Conservation (phyloP, 2,888 invertebrate genomes). For the Subacronicta megacephala region DNA sequence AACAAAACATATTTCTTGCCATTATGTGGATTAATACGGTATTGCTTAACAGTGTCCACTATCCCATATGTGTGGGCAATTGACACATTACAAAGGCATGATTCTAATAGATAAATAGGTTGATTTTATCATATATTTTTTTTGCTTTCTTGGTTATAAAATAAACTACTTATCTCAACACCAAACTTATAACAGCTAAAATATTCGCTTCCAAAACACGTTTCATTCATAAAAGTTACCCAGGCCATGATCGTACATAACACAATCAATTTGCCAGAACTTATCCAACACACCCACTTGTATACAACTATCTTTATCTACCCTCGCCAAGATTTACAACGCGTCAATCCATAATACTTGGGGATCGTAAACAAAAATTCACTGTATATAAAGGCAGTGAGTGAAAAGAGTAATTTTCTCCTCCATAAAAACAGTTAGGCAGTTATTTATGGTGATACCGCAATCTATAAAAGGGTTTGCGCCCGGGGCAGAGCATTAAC, state of each 20-base stretch:
- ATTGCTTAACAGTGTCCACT: no score
- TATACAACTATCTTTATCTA: constrained; percentile 55
- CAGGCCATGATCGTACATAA: constrained; percentile 37
- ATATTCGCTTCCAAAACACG: constrained; percentile 19
- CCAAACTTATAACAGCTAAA: constrained; percentile 4
- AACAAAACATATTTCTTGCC: no score
- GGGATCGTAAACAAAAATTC: constrained; percentile 77
- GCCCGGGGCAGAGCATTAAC: constrained; percentile 85
- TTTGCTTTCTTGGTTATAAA: background rate
- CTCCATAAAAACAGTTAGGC: constrained; percentile 88
- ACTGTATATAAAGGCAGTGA: constrained; percentile 81
- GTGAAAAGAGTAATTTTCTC: constrained; percentile 84
- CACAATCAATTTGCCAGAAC: constrained; percentile 47
- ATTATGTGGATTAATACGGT: no score
- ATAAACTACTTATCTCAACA: no score
- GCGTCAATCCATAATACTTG: constrained; percentile 59
- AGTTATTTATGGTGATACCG: constrained; percentile 88
- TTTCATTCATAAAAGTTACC: constrained; percentile 33
- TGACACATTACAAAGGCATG: no score
- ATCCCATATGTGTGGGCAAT: no score
- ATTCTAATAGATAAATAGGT: no score
- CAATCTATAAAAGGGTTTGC: constrained; percentile 87
- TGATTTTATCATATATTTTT: no score
- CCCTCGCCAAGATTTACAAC: constrained; percentile 47
- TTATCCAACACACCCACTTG: constrained; percentile 54